These are phyloP conservation scores for Naja naja DNA, from an alignment of 2,113 vertebrate species.

Conservation along the genomic window DNA sequence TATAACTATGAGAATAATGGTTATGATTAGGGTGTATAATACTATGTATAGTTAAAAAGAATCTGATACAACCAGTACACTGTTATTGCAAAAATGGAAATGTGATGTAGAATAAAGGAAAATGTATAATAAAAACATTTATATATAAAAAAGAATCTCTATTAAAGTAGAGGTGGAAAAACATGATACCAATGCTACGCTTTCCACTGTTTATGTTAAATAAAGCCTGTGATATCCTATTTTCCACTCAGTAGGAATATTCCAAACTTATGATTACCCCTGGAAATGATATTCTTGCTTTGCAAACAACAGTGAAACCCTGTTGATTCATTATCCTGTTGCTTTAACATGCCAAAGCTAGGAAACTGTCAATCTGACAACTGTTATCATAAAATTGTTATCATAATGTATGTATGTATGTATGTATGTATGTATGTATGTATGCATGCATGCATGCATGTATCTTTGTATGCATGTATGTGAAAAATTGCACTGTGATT, in stretches of 20 bases:
- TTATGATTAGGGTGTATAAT: too few species aligned
- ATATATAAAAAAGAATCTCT: too few species aligned
- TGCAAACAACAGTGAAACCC: neutral
- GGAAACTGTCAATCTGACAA: constrained; percentile 12
- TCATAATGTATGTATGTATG: neutral
- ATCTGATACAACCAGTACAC: too few species aligned
- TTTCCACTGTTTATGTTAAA: constrained; percentile 25
- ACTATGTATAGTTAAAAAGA: too few species aligned
- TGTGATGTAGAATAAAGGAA: too few species aligned
- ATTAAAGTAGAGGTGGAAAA: neutral
- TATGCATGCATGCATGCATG: neutral
- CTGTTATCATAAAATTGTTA: neutral
- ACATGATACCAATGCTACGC: neutral
- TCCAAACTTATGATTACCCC: neutral
- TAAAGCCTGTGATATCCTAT: constrained; percentile 11
- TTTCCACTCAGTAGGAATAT: constrained; percentile 25
- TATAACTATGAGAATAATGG: too few species aligned
- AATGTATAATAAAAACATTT: too few species aligned
- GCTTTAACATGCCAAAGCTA: neutral
- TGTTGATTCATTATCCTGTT: neutral
- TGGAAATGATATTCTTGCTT: neutral
- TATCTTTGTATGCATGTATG: neutral
- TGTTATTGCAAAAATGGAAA: too few species aligned
- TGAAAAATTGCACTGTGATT: neutral
- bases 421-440: neutral